A percentile compares a stretch with the other conserved stretches of the same genome.
These are phyloP conservation scores for Actinernus sp. DNA, from an alignment of 92 coral and sea anemone species.

Conservation along the genomic window DNA sequence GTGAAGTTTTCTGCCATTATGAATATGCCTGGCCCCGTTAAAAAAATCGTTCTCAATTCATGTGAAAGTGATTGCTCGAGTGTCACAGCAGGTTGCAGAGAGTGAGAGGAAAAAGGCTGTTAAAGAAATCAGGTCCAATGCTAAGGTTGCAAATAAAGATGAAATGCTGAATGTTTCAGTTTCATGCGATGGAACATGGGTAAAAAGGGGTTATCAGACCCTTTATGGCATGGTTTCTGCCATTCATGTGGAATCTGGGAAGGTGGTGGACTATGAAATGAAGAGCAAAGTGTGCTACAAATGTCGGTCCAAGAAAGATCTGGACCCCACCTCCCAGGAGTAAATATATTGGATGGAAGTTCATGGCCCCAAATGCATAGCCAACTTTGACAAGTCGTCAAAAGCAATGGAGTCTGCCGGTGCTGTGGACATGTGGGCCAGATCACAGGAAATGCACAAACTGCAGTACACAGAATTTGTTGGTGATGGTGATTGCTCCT, in stretches of 20 bases:
- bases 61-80: conserved; percentile 25
- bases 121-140: conserved; percentile 16
- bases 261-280: conserved; percentile 44
- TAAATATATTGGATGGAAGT: conserved; percentile 36
- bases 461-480: conserved; percentile 45
- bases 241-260: conserved; percentile 42
- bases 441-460: conserved; percentile 17
- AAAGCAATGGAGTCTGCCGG: conserved; percentile 62
- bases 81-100: conserved; percentile 34
- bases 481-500: conserved; percentile 59
- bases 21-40: conserved; percentile 48
- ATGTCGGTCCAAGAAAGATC: conserved; percentile 36
- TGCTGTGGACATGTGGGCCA: conserved; percentile 44
- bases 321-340: conserved; percentile 44
- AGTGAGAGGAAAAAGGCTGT: conserved; percentile 59
- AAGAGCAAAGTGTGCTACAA: conserved; percentile 49
- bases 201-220: conserved; percentile 60
- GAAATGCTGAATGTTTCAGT: conserved; percentile 21
- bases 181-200: conserved; percentile 57
- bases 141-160: conserved; percentile 8
- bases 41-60: conserved; percentile 22
- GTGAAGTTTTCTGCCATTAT: conserved; percentile 31
- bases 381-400: conserved; percentile 40
- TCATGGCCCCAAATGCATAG: conserved; percentile 36
- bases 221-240: conserved; percentile 55